A percentile compares a stretch with the other conserved stretches of the same genome.
phyloP scores from a whole-genome alignment of 2,113 vertebrate genomes.

The Sturnus vulgaris region DNA sequence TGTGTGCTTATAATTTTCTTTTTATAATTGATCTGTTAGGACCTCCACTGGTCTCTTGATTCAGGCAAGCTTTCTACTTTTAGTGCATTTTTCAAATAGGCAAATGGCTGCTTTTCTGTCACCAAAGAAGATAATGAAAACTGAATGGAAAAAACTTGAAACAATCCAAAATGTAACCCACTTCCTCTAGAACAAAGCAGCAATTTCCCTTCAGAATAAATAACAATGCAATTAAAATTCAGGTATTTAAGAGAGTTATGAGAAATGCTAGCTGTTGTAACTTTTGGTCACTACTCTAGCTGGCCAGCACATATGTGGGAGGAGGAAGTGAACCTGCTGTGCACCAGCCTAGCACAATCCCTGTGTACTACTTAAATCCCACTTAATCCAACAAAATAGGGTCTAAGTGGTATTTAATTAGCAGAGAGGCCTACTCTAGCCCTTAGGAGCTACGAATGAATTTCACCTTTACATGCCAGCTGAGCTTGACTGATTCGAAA shows the following conservation, averaged over 20 bases:
- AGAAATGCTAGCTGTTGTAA: neutral
- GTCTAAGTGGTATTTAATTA: neutral
- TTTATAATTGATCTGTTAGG: neutral
- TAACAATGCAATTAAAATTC: neutral
- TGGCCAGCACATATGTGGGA: neutral
- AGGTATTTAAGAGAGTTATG: neutral
- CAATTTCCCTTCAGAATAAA: neutral
- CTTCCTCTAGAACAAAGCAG: neutral
- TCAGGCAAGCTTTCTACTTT: neutral
- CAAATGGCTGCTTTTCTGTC: neutral
- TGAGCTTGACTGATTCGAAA: neutral
- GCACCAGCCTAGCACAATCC: neutral
- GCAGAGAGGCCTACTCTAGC: neutral
- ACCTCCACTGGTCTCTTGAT: neutral
- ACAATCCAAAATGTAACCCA: neutral
- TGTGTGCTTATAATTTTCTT: neutral
- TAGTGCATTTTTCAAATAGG: neutral
- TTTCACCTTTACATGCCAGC: neutral
- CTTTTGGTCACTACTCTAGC: neutral
- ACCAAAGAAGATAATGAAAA: neutral
- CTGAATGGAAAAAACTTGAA: neutral
- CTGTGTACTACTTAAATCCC: neutral
- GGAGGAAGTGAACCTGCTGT: neutral
- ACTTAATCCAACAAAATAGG: neutral
- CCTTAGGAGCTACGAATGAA: neutral